These are phyloP conservation scores for Callimorpha dominula DNA, from an alignment of 2,888 invertebrate genomes.

Conservation along the genomic window DNA sequence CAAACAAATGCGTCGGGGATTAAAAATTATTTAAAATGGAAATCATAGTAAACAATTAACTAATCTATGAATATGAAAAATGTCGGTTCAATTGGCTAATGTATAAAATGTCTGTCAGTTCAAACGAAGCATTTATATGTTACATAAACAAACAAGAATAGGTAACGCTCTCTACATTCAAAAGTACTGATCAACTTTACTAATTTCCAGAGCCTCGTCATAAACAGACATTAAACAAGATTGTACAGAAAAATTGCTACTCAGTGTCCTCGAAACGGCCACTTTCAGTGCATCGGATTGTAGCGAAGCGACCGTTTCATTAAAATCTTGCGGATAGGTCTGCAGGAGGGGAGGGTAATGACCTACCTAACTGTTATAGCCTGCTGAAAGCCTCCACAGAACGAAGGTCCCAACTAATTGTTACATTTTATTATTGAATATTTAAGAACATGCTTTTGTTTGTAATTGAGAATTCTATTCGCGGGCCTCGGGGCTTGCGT, in stretches of 20 bases:
- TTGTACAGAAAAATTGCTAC: constrained; percentile 37
- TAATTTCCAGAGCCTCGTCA: constrained; percentile 28
- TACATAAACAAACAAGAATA: too few species aligned
- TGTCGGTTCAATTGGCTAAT: too few species aligned
- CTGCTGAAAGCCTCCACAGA: constrained; percentile 28
- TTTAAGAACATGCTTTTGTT: constrained; percentile 35
- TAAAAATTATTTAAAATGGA: too few species aligned
- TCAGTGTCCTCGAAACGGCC: constrained; percentile 31
- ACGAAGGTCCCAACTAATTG: constrained; percentile 38
- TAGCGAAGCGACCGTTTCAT: constrained; percentile 43
- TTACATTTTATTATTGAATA: constrained; percentile 49
- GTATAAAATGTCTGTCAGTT: too few species aligned
- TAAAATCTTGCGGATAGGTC: constrained; percentile 46
- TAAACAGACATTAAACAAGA: constrained; percentile 38
- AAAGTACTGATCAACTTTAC: not conserved
- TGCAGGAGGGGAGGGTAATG: constrained; percentile 32
- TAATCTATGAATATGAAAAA: too few species aligned
- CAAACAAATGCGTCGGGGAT: too few species aligned
- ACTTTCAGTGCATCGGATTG: constrained; percentile 43
- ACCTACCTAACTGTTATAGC: constrained; percentile 41
- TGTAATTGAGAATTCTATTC: constrained; percentile 31
- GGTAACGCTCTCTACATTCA: not conserved
- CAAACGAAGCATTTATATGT: too few species aligned
- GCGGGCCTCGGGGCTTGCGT: not conserved
- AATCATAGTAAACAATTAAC: too few species aligned